Evolutionary conservation across 2,888 invertebrate genomes (phyloP).

Genomic region (Dromius quadrimaculatus): DNA sequence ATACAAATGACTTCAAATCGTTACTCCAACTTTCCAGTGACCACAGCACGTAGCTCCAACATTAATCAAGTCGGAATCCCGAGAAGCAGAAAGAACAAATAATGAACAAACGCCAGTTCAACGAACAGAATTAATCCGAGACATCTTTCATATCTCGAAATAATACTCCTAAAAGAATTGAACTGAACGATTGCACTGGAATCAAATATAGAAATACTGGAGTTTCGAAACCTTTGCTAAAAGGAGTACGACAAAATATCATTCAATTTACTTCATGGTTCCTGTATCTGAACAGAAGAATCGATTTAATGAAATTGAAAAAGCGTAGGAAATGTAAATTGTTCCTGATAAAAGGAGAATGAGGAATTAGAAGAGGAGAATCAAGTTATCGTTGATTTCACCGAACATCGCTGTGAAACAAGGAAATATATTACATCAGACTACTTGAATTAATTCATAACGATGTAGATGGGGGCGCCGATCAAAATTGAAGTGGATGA

Average conservation of each 20-base stretch:
- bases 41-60: no score
- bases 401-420: conserved; percentile 11
- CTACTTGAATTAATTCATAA: conserved; percentile 2
- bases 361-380: conserved; percentile 16
- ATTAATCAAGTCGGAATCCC: conserved; percentile 24
- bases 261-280: conserved; percentile 43
- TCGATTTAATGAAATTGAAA: conserved; percentile 47
- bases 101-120: conserved; percentile 27
- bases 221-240: conserved; percentile 1
- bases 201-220: conserved; percentile 12
- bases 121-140: conserved; percentile 26
- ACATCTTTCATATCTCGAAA: conserved; percentile 41
- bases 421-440: no score
- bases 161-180: conserved; percentile 26
- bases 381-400: conserved; percentile 19
- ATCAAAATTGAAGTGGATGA: conserved; percentile 20
- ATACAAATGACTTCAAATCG: no score
- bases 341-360: conserved; percentile 29
- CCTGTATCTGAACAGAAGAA: conserved; percentile 36
- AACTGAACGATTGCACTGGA: not conserved
- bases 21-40: no score
- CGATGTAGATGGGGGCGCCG: not conserved
- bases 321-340: conserved; percentile 46
- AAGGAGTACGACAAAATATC: conserved; percentile 44
- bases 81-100: conserved; percentile 20